phyloP scores from a whole-genome alignment of 2,113 vertebrate genomes.

The Tetrao urogallus region DNA sequence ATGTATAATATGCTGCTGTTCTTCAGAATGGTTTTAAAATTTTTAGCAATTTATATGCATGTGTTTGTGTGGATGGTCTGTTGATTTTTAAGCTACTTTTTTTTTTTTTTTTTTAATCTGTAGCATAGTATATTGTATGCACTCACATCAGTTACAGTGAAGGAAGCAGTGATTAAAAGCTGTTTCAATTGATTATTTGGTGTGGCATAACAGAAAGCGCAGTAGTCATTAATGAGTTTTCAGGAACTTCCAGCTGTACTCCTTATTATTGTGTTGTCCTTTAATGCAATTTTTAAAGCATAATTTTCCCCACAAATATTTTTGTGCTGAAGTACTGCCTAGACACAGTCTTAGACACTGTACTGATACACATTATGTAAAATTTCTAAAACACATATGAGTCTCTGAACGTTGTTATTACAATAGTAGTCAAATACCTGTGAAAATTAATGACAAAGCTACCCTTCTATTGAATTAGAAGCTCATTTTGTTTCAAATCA shows the following conservation, averaged over 20 bases:
- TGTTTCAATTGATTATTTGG: not conserved
- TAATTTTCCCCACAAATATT: not conserved
- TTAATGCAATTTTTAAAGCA: not conserved
- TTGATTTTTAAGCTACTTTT: not conserved
- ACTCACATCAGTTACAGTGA: not conserved
- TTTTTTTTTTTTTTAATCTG: not conserved
- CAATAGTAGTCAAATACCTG: not conserved
- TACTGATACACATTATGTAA: not conserved
- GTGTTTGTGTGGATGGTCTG: not conserved
- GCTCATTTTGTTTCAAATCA: not conserved
- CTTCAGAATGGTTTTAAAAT: not conserved
- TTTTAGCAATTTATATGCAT: not conserved
- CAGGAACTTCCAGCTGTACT: not conserved
- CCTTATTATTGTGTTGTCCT: not conserved
- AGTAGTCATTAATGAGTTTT: not conserved
- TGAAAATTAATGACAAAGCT: not conserved
- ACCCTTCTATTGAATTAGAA: not conserved
- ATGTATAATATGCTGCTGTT: not conserved
- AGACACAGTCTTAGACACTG: not conserved
- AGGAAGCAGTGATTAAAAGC: not conserved
- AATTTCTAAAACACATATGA: not conserved
- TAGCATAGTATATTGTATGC: not conserved
- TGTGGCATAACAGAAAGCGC: not conserved
- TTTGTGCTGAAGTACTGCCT: not conserved
- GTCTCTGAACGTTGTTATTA: not conserved